Base-by-base conservation (phyloP, 2,113 vertebrate species). In the Clarias magur region DNA sequence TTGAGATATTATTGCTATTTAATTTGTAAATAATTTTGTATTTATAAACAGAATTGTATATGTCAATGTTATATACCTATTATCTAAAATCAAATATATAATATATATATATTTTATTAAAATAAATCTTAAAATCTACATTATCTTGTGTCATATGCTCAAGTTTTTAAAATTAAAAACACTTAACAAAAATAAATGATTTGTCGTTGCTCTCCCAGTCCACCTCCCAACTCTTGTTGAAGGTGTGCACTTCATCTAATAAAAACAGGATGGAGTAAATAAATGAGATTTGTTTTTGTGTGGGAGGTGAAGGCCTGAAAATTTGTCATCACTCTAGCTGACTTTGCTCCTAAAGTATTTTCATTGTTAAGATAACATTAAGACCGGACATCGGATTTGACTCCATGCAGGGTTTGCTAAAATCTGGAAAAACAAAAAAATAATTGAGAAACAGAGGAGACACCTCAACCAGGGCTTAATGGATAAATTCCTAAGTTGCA, bases 21-120 rank as follows among this genome's bases (percentile, higher is more conserved):
- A 95, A 95, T 92, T 92, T 59, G 94, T 95, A 94, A 85, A 94
- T 94, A 94, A 89, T 89, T 86, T 86, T 94, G 92, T 95, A 95
- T 95, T 95, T 96, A 95, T 95, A 86, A 92, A 94, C 92, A 95
- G 88, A 94, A 94, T 93, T 95, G 95, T 95, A 92, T 94, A 93
- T 93, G 88, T 94, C 81, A 92, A 90, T 91, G 92, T 93, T 91
- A 90, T 92, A 88, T 91, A 80, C 88, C 68, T 89, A 85, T 89
- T 88, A 88, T 94, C 88, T 86, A 88, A 89, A 94, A 92, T 93
- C 90, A 90, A 93, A 92, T 85, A 89, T 67, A 25, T 56, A n/a
- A n/a, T 56, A 80, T 27, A 78, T 78, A 78, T 25, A 56, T 73
- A 56, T 95, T 95, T 95, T 94, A 92, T 91, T 93, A 95, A 68